Base-by-base conservation (phyloP, 2,888 invertebrate genomes). In the Sialis fuliginosa region DNA sequence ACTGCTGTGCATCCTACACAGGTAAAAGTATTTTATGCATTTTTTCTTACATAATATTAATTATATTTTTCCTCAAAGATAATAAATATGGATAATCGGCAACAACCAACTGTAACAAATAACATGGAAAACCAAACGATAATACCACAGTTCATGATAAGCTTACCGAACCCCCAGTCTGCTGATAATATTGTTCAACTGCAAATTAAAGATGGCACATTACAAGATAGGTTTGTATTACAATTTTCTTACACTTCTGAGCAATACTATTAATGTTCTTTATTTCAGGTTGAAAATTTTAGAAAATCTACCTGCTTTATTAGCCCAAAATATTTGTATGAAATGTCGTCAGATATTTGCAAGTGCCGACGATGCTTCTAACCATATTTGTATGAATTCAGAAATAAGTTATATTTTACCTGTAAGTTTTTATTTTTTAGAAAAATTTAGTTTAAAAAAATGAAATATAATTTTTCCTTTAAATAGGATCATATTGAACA, bases 51-150 rank as follows among this genome's bases (percentile, higher is more conserved):
- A 6, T 37, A 37, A 10, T 43, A 22, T 47, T 13, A 44, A 30
- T 46, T 41, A 34, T 33, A 44, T 34, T 43, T 31, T 7, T 13
- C 33, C 22, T 37, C 22, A 42, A 6, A 39, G 33, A 48, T 41
- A 33, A 31, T 42, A 13, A 45, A 39, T 1, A 39, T 44, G 22
- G 46, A 42, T 6, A 37, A 12, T 10, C 37, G 10, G 39, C 59
- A 58, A 45, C 58, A 56, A 46, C 22, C 22, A 22, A 22, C 22
- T 4, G 22, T 22, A 22, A 22, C 22, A 22, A 22, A 22, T 22
- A 58, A 56, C 48, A 50, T 58, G 35, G 65, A 67, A 35, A 59
- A 61, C 42, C 59, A 58, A 45, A 58, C 58, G 2, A 64, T 63
- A 46, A 60, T 64, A 48, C 61, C 61, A n/a, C 45, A 37, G 12